These are phyloP conservation scores for Triplophysa bombifrons DNA, from an alignment of 2,797 vertebrate species.

Conservation along the genomic window DNA sequence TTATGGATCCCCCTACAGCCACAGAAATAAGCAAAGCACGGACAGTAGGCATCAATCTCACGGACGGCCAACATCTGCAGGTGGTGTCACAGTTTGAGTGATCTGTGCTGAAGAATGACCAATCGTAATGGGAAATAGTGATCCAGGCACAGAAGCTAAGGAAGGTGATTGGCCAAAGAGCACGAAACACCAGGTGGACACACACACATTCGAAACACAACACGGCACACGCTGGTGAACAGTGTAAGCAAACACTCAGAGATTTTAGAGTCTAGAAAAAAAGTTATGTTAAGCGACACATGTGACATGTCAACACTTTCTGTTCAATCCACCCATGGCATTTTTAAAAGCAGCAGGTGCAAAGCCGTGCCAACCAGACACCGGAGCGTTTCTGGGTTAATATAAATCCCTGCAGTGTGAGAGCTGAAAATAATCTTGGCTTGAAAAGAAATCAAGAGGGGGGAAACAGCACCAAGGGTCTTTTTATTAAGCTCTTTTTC, in stretches of 20 bases:
- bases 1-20: constrained; percentile 46
- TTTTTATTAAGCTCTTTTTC: not conserved
- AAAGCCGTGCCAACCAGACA: constrained; percentile 61
- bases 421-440: constrained; percentile 73
- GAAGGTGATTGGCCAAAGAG: not conserved
- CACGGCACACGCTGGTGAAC: not conserved
- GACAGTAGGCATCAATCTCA: constrained; percentile 34
- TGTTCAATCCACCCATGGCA: constrained; percentile 59
- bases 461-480: not conserved
- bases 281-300: constrained; percentile 22
- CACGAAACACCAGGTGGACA: not conserved
- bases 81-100: constrained; percentile 31
- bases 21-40: constrained; percentile 42
- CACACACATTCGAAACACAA: not conserved
- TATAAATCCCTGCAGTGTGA: constrained; percentile 67
- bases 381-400: constrained; percentile 64
- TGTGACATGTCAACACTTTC: constrained; percentile 60
- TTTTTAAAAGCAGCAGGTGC: constrained; percentile 59
- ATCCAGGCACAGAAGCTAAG: not conserved
- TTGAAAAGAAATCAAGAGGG: constrained; percentile 30
- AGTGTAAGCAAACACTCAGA: not conserved
- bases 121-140: not conserved
- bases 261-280: not conserved
- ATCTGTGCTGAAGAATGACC: not conserved
- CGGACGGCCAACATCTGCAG: constrained; percentile 51